These are phyloP conservation scores for Lipophrys pholis DNA, from an alignment of 2,113 vertebrate species.

Conservation along the genomic window DNA sequence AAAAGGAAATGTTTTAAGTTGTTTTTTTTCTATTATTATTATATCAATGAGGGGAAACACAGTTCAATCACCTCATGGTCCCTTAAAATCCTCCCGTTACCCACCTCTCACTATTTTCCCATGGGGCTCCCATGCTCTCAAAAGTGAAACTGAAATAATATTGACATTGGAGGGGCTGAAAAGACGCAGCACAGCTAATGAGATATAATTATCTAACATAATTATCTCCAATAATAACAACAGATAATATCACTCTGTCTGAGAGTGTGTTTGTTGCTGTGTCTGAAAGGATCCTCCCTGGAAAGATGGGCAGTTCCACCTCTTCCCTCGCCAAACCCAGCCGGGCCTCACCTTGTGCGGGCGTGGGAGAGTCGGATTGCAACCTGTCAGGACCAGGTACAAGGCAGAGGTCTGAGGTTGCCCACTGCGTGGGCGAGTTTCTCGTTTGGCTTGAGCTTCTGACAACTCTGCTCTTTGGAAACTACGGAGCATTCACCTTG, in stretches of 20 bases:
- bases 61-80: neutral
- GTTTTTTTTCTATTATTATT: conserved; percentile 4
- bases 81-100: neutral
- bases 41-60: neutral
- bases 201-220: conserved; percentile 73
- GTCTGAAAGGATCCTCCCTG: conserved; percentile 71
- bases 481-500: conserved; percentile 44
- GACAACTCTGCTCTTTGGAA: conserved; percentile 30
- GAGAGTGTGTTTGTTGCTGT: conserved; percentile 67
- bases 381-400: conserved; percentile 37
- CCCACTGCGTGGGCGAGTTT: conserved; percentile 10
- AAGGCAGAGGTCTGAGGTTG: conserved; percentile 39
- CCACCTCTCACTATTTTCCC: conserved; percentile 46
- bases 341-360: conserved; percentile 51
- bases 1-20: neutral
- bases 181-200: conserved; percentile 61
- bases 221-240: conserved; percentile 74
- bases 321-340: conserved; percentile 19
- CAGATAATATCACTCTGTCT: conserved; percentile 65
- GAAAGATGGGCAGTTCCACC: conserved; percentile 54
- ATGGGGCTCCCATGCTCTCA: conserved; percentile 35
- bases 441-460: conserved; percentile 19
- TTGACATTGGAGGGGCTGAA: conserved; percentile 70
- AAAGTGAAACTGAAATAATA: conserved; percentile 67
- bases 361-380: conserved; percentile 41